Percentiles rank a stretch among this genome's conserved stretches.
Evolutionary conservation across 1,140 invertebrate species (phyloP).

Genomic region (Cyclargus thomasi): DNA sequence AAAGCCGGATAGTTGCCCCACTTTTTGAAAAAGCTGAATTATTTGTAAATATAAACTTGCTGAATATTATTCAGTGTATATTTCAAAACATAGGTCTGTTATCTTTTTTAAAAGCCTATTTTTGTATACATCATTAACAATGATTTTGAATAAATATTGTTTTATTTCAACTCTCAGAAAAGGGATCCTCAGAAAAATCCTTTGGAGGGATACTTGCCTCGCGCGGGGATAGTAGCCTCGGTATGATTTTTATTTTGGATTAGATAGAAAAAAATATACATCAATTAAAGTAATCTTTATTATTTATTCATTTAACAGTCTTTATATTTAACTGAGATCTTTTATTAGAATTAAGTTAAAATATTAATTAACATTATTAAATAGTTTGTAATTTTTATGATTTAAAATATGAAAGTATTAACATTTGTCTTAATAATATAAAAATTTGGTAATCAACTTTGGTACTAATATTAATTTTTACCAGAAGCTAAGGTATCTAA

Average conservation of each 20-base stretch:
- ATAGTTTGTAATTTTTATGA: slow-evolving; percentile 21
- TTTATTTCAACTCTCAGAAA: no score
- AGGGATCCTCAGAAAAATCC: slow-evolving; percentile 24
- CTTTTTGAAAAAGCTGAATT: slow-evolving; percentile 21
- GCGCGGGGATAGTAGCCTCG: slow-evolving; percentile 25
- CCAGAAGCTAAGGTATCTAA: slow-evolving; percentile 26
- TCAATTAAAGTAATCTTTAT: slow-evolving; percentile 29
- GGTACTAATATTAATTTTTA: slow-evolving; percentile 24
- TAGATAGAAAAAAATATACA: slow-evolving; percentile 28
- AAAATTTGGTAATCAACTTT: slow-evolving; percentile 26
- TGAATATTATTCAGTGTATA: slow-evolving; percentile 16
- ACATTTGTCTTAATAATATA: slow-evolving; percentile 22
- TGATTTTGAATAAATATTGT: slow-evolving; percentile 28
- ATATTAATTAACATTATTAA: slow-evolving; percentile 22
- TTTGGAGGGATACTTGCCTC: slow-evolving; percentile 32
- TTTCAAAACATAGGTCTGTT: slow-evolving; percentile 22
- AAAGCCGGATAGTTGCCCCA: slow-evolving; percentile 24
- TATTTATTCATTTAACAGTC: slow-evolving; percentile 22
- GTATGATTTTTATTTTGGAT: slow-evolving; percentile 14
- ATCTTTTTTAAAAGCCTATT: slow-evolving; percentile 22
- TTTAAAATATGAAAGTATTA: slow-evolving; percentile 23
- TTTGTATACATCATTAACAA: slow-evolving; percentile 23
- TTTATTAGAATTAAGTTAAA: slow-evolving; percentile 26
- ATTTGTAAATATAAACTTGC: slow-evolving; percentile 20
- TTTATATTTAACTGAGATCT: slow-evolving; percentile 28